These are phyloP conservation scores for Potorous gilbertii DNA, from an alignment of 2,797 vertebrate genomes.

Conservation along the genomic window DNA sequence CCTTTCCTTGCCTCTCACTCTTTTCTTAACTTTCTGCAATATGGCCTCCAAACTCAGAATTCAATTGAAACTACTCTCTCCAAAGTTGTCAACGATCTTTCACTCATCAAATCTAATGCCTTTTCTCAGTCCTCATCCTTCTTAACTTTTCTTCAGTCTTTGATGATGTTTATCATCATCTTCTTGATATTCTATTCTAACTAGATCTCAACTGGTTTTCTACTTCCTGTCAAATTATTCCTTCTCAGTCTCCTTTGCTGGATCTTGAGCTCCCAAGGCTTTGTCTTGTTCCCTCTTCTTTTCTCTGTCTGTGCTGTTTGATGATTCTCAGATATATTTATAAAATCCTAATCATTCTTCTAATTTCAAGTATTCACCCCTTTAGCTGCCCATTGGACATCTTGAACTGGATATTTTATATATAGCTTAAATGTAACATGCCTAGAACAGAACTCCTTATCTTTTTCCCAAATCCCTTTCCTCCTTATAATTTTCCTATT, in stretches of 20 bases:
- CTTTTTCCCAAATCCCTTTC: not conserved
- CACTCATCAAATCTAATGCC: not conserved
- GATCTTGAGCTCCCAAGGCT: not conserved
- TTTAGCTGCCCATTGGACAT: not conserved
- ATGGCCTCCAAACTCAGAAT: not conserved
- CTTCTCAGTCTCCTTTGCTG: not conserved
- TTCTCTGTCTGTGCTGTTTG: not conserved
- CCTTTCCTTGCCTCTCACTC: not conserved
- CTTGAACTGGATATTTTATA: not conserved
- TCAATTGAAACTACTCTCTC: not conserved
- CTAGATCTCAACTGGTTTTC: not conserved
- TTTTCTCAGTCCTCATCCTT: not conserved
- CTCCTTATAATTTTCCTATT: not conserved
- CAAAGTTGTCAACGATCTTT: not conserved
- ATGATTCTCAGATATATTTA: not conserved
- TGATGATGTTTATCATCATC: not conserved
- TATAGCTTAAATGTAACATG: not conserved
- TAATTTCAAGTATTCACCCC: not conserved
- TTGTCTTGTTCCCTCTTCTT: not conserved
- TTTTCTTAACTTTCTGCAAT: not conserved
- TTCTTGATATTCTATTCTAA: not conserved
- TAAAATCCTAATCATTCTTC: not conserved
- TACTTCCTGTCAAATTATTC: not conserved
- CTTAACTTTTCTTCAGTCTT: not conserved
- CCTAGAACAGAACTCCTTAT: not conserved